Evolutionary conservation across 2,113 vertebrate genomes (phyloP), one percentile per base, ranked within the genome.

Genomic region (Spheniscus mendiculus): DNA sequence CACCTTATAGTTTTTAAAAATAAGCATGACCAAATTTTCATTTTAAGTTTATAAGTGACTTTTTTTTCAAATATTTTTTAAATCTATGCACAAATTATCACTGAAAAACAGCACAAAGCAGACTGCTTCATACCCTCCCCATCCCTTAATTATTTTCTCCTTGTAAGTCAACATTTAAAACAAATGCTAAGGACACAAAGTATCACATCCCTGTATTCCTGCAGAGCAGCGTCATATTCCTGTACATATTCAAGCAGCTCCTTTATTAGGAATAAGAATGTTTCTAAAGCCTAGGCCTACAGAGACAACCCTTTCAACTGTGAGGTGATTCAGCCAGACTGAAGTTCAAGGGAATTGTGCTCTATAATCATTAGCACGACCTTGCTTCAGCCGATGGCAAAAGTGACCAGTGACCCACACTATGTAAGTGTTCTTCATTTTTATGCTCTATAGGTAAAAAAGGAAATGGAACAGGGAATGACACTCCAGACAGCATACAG

Each of bases 351-450:
- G 49, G 49, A 61, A 50, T 0, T 44, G 8, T 25, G 59, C 53
- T 77, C 85, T 30, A 4, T 4, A n/a, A 65, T 4, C 63, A 45
- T 11, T 0, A 52, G 16, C 42, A 25, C 23, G 6, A 23, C 20
- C 36, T 20, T 2, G 34, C 61, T 38, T 30, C 63, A 88, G 71
- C 58, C 93, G 44, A 0, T 4, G 47, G 69, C 78, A 70, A 15
- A 62, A 83, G 13, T 6, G 15, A 38, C n/a, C 66, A 40, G 74
- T 3, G 47, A 83, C 22, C 47, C 73, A 47, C 52, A 5, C 5
- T 9, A 12, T 53, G 5, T 0, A n/a, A 25, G 8, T 14, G 9
- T 1, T 15, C 40, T 7, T n/a, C 27, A 7, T 10, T 71, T 52
- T 45, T 14, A 25, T 15, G 59, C 44, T 65, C 59, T 47, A 12